Evolutionary conservation across 1,140 invertebrate genomes (phyloP).

Genomic region (Argopecten irradians): DNA sequence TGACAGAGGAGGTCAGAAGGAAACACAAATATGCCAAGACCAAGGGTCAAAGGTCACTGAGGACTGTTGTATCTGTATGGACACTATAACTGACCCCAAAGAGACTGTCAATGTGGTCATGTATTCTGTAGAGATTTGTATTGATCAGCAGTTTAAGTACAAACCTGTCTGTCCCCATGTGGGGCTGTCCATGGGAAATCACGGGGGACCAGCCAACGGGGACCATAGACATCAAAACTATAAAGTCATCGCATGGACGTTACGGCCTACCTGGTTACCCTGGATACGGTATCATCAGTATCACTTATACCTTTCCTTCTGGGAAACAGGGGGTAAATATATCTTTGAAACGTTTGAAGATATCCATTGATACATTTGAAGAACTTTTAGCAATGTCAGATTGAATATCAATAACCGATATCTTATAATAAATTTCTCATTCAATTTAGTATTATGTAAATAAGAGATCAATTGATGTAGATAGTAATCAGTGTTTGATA

Average conservation of each 20-base stretch:
- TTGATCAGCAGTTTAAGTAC: constrained; percentile 49
- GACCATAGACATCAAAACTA: constrained; percentile 7
- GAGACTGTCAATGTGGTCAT: constrained; percentile 32
- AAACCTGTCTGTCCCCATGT: constrained; percentile 55
- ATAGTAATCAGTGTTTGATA: too few species aligned
- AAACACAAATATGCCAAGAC: background rate
- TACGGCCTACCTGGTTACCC: background rate
- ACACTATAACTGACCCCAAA: constrained; percentile 31
- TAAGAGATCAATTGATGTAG: too few species aligned
- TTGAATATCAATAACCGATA: too few species aligned
- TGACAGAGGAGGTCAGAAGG: background rate
- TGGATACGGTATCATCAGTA: constrained; percentile 45
- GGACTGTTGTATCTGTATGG: constrained; percentile 39
- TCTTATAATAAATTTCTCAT: too few species aligned
- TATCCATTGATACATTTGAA: too few species aligned
- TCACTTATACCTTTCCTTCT: constrained; percentile 41
- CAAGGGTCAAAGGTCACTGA: background rate
- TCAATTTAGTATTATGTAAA: too few species aligned
- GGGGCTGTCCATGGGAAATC: constrained; percentile 50
- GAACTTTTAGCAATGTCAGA: too few species aligned
- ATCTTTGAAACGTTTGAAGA: background rate
- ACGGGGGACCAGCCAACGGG: constrained; percentile 56
- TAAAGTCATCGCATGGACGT: background rate
- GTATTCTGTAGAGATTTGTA: constrained; percentile 47
- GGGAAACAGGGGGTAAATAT: constrained; percentile 52